Percentiles rank a stretch among this genome's conserved stretches.
Evolutionary conservation across 2,888 invertebrate genomes (phyloP).

Genomic region (Microplitis deprimator): DNA sequence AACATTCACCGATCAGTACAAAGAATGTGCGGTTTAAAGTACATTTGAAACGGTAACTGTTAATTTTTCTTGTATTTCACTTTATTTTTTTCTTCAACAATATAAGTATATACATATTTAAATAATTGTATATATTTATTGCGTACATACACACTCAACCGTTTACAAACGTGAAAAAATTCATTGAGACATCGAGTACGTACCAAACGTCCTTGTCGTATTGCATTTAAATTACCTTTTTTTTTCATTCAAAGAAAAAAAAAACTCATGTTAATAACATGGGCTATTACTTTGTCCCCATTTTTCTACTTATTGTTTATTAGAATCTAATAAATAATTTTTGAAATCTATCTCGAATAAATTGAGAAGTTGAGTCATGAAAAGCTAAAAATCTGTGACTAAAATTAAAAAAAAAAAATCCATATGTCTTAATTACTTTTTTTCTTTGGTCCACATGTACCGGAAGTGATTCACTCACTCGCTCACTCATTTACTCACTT

Average conservation of each 20-base stretch:
- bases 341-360: too few relatives aligned
- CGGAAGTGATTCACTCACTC: constrained; percentile 38
- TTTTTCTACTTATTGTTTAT: neutral
- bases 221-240: constrained; percentile 12
- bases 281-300: neutral
- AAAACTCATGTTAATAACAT: neutral
- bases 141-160: neutral
- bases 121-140: neutral
- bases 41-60: constrained; percentile 19
- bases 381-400: neutral
- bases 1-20: neutral
- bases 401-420: neutral
- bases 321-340: neutral
- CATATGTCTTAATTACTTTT: neutral
- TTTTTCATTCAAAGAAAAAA: neutral
- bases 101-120: neutral
- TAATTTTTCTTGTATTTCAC: neutral
- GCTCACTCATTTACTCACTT: constrained; percentile 1
- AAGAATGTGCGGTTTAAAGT: constrained; percentile 4
- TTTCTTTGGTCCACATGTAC: constrained; percentile 34
- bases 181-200: constrained; percentile 11
- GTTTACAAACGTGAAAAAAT: constrained; percentile 18
- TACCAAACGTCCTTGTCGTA: constrained; percentile 15
- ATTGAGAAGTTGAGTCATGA: neutral
- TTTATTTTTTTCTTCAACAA: neutral